Evolutionary conservation across 2,113 vertebrate species (phyloP).

Genomic region (Mesocricetus auratus): DNA sequence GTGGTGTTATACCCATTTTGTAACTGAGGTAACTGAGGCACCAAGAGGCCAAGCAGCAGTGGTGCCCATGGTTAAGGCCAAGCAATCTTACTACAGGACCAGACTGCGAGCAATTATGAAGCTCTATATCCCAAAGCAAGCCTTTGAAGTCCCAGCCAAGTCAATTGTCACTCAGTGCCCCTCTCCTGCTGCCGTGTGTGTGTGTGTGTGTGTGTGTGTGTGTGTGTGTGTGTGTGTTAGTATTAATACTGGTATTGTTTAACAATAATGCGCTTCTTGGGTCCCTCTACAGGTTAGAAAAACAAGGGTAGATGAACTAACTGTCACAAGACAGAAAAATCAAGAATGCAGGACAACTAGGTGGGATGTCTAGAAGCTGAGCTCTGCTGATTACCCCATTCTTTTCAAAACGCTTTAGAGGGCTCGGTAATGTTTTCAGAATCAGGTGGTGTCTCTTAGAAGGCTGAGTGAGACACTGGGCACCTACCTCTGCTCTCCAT

Average conservation of each 20-base stretch:
- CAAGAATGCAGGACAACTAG: neutral
- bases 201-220: neutral
- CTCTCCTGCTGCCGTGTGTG: neutral
- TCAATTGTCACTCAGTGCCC: neutral
- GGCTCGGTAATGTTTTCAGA: neutral
- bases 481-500: neutral
- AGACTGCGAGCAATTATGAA: neutral
- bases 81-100: neutral
- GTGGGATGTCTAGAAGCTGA: neutral
- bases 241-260: no score
- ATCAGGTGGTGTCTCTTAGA: neutral
- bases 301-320: neutral
- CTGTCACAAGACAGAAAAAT: neutral
- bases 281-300: neutral
- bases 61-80: rapidly evolving
- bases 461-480: neutral
- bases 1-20: neutral
- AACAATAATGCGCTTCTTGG: neutral
- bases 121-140: neutral
- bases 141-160: neutral
- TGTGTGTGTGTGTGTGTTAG: neutral
- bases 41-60: neutral
- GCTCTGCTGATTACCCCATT: no score
- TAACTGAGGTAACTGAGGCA: neutral
- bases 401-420: neutral